A percentile compares a stretch with the other conserved stretches of the same genome.
These are phyloP conservation scores for Falco rusticolus DNA, from an alignment of 2,797 vertebrate species.

Conservation along the genomic window DNA sequence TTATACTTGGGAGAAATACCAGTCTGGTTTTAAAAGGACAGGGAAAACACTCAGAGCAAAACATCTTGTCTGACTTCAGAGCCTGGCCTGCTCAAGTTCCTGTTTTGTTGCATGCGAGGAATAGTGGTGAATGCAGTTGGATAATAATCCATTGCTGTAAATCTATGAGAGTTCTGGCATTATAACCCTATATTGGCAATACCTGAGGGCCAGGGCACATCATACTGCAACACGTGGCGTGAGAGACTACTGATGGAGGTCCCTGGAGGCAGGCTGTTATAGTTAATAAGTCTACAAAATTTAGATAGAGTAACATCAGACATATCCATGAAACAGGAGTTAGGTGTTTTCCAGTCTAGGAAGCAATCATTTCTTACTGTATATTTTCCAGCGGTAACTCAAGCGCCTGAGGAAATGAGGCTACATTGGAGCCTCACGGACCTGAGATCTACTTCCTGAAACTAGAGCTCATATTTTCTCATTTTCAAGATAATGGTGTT, in stretches of 20 bases:
- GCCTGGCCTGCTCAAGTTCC: neutral
- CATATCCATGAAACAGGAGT: neutral
- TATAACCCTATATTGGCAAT: neutral
- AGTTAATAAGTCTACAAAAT: neutral
- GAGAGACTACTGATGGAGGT: neutral
- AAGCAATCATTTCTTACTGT: neutral
- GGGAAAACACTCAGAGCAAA: slow-evolving; percentile 8
- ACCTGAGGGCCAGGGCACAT: neutral
- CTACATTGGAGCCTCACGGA: neutral
- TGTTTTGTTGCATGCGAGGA: neutral
- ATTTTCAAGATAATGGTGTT: neutral
- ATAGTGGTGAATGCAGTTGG: neutral
- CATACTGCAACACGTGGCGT: neutral
- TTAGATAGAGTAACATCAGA: neutral
- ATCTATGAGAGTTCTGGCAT: neutral
- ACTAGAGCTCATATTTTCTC: neutral
- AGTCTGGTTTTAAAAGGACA: slow-evolving; percentile 7
- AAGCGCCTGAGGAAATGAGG: neutral
- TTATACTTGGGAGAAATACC: slow-evolving; percentile 32
- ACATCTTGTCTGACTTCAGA: slow-evolving; percentile 17
- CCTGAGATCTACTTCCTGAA: neutral
- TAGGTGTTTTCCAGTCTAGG: neutral
- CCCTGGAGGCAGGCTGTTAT: neutral
- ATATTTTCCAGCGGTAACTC: neutral
- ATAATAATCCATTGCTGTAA: neutral